Conservation (phyloP, 2,888 invertebrate species). For the Odontocolon sp. region DNA sequence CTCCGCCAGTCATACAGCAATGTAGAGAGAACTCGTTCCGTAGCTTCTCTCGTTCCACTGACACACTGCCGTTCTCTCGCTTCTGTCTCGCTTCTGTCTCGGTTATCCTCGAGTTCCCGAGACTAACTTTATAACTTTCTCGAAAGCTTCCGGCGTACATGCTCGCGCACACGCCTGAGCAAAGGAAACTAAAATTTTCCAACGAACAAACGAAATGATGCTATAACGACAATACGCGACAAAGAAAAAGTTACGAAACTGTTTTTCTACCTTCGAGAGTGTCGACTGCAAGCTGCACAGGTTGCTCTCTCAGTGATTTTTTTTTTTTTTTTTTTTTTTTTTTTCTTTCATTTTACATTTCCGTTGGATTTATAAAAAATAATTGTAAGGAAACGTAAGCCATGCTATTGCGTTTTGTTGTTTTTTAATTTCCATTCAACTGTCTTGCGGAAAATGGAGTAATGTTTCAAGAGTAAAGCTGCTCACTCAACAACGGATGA, state of each 20-base stretch:
- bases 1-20: constrained; percentile 18
- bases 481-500: too few relatives aligned
- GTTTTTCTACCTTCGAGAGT: too few relatives aligned
- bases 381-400: too few relatives aligned
- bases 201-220: too few relatives aligned
- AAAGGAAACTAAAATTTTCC: not conserved
- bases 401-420: too few relatives aligned
- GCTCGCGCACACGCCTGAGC: not conserved
- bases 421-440: too few relatives aligned
- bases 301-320: not conserved
- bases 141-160: constrained; percentile 20
- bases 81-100: too few relatives aligned
- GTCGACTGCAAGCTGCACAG: too few relatives aligned
- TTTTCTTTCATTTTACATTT: not conserved
- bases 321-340: not conserved
- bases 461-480: too few relatives aligned
- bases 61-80: constrained; percentile 67
- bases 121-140: constrained; percentile 48
- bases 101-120: constrained; percentile 16
- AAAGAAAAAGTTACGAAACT: too few relatives aligned
- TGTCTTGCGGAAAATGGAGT: too few relatives aligned
- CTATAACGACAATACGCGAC: not conserved
- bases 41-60: constrained; percentile 66
- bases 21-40: constrained; percentile 65
- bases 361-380: not conserved